Evolutionary conservation across 2,888 invertebrate species (phyloP).

Genomic region (Hydrotaea cyrtoneurina): DNA sequence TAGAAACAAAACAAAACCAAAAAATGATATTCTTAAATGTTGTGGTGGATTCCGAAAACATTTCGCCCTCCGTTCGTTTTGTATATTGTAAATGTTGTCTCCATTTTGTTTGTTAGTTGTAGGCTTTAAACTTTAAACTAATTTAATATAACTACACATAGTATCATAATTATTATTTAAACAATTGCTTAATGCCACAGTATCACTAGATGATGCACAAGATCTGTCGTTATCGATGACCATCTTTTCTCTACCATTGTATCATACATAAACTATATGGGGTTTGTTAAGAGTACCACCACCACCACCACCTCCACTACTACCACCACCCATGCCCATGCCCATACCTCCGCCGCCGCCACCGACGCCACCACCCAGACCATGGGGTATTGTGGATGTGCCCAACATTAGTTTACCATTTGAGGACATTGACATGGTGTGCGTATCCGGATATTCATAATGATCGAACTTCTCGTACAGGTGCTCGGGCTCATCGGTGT

Average conservation of each 20-base stretch:
- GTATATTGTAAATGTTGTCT: background rate
- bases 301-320: constrained; percentile 52
- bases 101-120: constrained; percentile 3
- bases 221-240: constrained; percentile 65
- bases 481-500: constrained; percentile 79
- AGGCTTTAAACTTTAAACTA: constrained; percentile 63
- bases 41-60: constrained; percentile 32
- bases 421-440: constrained; percentile 79
- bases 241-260: constrained; percentile 73
- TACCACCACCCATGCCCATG: constrained; percentile 30
- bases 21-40: background rate
- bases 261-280: constrained; percentile 81
- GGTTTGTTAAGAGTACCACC: constrained; percentile 71
- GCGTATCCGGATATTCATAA: constrained; percentile 81
- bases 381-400: constrained; percentile 66
- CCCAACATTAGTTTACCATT: constrained; percentile 69
- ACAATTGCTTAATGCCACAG: constrained; percentile 70
- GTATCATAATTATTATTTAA: constrained; percentile 71
- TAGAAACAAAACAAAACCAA: background rate
- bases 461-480: constrained; percentile 81
- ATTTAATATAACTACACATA: constrained; percentile 71
- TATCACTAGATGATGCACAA: constrained; percentile 71
- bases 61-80: constrained; percentile 30
- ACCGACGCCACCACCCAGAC: constrained; percentile 42
- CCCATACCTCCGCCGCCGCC: constrained; percentile 35